A percentile compares a stretch with the other conserved stretches of the same genome.
Conservation (phyloP, 30 jellyfish, hydroid and myxozoan genomes). For the Hydractinia echinata region DNA sequence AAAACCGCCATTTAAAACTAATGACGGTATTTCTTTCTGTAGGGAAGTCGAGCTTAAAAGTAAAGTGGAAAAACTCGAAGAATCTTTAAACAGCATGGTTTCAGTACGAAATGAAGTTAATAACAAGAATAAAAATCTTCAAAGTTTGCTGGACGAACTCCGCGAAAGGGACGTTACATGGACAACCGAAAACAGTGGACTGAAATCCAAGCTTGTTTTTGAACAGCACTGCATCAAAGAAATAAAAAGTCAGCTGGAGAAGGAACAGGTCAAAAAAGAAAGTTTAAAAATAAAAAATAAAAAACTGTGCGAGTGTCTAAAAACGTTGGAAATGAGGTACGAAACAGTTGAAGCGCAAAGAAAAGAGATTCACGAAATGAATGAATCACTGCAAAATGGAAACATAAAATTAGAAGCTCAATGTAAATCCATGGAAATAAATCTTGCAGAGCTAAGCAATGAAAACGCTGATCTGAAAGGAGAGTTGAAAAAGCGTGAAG, state of each 20-base stretch:
- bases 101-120: not conserved
- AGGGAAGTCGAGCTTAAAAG: constrained; percentile 1
- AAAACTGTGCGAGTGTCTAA: not conserved
- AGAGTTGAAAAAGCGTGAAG: not conserved
- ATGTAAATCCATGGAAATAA: not conserved
- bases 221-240: not conserved
- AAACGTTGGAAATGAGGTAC: not conserved
- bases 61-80: not conserved
- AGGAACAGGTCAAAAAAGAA: not conserved
- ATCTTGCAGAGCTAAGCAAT: not conserved
- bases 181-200: not conserved
- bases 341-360: not conserved
- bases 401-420: not conserved
- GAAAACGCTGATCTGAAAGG: not conserved
- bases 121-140: not conserved
- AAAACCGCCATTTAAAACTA: not conserved
- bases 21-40: not conserved
- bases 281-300: not conserved
- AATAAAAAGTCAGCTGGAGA: not conserved
- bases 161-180: not conserved
- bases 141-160: not conserved
- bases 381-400: not conserved
- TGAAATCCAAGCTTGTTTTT: not conserved
- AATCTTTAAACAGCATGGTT: constrained; percentile 2
- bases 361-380: not conserved